Conservation (phyloP, 2,113 vertebrate species). For the Charina bottae region DNA sequence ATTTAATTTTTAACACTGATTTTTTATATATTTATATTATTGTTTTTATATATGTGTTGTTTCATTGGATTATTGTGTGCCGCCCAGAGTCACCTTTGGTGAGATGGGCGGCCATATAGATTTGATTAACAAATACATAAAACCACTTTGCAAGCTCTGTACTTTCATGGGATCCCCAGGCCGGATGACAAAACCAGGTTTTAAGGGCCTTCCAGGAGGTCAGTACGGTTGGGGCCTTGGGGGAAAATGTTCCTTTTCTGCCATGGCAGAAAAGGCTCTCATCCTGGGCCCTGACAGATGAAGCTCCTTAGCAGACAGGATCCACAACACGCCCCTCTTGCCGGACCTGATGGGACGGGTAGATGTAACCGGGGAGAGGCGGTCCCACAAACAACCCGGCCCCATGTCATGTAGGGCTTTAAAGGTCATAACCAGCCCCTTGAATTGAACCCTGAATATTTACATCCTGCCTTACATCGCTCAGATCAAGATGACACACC, state of each 20-base stretch:
- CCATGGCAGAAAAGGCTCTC: background rate
- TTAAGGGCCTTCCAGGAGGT: background rate
- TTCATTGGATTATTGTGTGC: no score
- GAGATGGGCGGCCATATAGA: no score
- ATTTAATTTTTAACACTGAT: no score
- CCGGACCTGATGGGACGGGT: background rate
- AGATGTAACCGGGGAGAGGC: background rate
- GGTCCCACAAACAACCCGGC: background rate
- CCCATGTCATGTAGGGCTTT: background rate
- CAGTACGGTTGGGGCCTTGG: background rate
- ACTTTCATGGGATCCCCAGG: background rate
- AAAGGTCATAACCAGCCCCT: background rate
- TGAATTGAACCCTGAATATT: background rate
- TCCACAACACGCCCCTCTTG: background rate
- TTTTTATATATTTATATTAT: no score
- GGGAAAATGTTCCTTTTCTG: background rate
- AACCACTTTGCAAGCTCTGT: background rate
- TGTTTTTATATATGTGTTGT: no score
- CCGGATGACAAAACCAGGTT: background rate
- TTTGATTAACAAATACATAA: no score
- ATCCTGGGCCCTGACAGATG: background rate
- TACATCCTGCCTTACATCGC: background rate
- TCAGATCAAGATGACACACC: background rate
- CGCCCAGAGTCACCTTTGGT: no score
- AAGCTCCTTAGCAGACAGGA: background rate